A percentile compares a stretch with the other conserved stretches of the same genome.
phyloP scores from a whole-genome alignment of 2,113 vertebrate genomes.

The Scatophagus argus region DNA sequence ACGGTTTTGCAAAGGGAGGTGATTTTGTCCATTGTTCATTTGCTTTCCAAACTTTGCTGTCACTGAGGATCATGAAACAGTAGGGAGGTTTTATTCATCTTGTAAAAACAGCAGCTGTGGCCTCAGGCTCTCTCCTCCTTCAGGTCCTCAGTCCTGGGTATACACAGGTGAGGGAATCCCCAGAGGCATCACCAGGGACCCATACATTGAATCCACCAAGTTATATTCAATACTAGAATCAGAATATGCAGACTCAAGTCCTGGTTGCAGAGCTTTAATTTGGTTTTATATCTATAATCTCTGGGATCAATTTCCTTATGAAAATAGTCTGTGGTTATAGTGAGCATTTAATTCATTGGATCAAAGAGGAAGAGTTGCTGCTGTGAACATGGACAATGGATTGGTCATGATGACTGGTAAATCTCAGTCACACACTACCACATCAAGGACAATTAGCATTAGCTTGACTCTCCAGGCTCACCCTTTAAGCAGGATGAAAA shows the following conservation, averaged over 20 bases:
- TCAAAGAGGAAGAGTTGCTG: slow-evolving; percentile 34
- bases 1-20: not conserved
- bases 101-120: slow-evolving; percentile 39
- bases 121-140: slow-evolving; percentile 39
- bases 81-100: slow-evolving; percentile 58
- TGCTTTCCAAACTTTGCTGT: slow-evolving; percentile 10
- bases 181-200: not conserved
- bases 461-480: slow-evolving; percentile 77
- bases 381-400: slow-evolving; percentile 53
- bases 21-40: not conserved
- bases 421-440: slow-evolving; percentile 69
- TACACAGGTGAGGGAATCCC: slow-evolving; percentile 30
- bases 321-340: not conserved
- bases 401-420: slow-evolving; percentile 66
- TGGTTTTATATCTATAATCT: not conserved
- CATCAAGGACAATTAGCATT: slow-evolving; percentile 77
- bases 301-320: not conserved
- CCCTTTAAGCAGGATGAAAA: slow-evolving; percentile 78
- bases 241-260: not conserved
- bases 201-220: not conserved
- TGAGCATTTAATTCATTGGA: slow-evolving; percentile 22
- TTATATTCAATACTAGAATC: not conserved
- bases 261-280: not conserved
- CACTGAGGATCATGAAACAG: slow-evolving; percentile 58
- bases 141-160: slow-evolving; percentile 33